Evolutionary conservation across 2,113 vertebrate species (phyloP).

Genomic region (Turdus rufiventris): DNA sequence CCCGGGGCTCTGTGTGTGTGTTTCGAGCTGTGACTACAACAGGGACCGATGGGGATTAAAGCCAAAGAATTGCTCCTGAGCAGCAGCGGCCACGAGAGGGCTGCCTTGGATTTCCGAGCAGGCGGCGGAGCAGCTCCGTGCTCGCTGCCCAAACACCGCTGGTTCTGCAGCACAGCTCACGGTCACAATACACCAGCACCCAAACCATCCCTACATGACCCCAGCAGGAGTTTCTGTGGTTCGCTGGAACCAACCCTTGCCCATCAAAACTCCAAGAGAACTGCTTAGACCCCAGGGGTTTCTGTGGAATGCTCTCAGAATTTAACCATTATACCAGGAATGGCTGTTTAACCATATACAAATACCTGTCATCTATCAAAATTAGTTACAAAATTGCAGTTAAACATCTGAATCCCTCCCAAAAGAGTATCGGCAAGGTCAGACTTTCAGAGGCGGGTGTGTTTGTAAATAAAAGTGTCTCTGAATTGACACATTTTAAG

Average conservation of each 20-base stretch:
- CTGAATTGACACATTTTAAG: background rate
- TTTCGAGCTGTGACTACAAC: fast-evolving
- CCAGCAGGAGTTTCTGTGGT: fast-evolving
- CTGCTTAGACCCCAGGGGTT: too few species aligned
- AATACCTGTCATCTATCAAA: background rate
- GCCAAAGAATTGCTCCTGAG: background rate
- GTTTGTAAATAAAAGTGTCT: background rate
- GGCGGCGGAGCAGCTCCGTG: fast-evolving
- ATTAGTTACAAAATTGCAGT: background rate
- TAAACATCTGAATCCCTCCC: background rate
- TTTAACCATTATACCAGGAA: background rate
- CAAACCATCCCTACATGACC: fast-evolving
- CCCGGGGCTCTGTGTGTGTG: too few species aligned
- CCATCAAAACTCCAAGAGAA: background rate
- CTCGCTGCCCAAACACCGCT: too few species aligned
- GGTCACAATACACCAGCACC: background rate
- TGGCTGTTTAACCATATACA: background rate
- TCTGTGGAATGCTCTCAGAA: background rate
- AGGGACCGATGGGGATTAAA: fast-evolving
- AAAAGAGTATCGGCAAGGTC: background rate
- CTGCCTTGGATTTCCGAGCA: background rate
- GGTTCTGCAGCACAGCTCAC: background rate
- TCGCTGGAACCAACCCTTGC: background rate
- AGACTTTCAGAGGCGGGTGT: background rate
- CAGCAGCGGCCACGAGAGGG: background rate